A percentile compares a stretch with the other conserved stretches of the same genome.
Conservation (phyloP, 1,140 invertebrate genomes). For the Neoseiulus cucumeris region DNA sequence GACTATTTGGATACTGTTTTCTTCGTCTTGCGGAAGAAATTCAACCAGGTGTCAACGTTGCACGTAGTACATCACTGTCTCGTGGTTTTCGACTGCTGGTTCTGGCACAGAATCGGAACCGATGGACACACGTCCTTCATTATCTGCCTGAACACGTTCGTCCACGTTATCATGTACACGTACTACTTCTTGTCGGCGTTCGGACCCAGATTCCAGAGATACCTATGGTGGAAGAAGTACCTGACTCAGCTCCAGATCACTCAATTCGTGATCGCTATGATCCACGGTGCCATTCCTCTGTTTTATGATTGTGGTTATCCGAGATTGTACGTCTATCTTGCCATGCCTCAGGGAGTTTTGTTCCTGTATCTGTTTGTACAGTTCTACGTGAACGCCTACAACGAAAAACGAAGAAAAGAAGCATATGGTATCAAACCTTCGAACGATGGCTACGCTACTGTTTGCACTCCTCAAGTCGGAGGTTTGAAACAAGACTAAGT, state of each 20-base stretch:
- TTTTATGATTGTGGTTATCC: conserved; percentile 14
- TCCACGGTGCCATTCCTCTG: conserved; percentile 11
- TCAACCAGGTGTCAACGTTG: conserved; percentile 69
- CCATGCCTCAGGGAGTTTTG: conserved; percentile 12
- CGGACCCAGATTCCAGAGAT: conserved; percentile 33
- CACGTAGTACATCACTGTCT: conserved; percentile 70
- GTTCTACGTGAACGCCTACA: conserved; percentile 11
- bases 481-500: background rate
- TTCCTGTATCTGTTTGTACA: conserved; percentile 15
- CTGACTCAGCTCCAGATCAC: conserved; percentile 36
- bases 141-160: conserved; percentile 32
- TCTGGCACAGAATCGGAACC: conserved; percentile 10
- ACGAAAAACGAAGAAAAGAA: background rate
- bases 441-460: background rate
- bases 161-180: conserved; percentile 40
- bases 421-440: background rate
- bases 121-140: conserved; percentile 26
- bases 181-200: conserved; percentile 36
- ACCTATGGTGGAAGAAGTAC: conserved; percentile 40
- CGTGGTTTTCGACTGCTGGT: conserved; percentile 8
- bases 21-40: conserved; percentile 77
- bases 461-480: background rate
- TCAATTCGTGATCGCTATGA: conserved; percentile 15
- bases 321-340: conserved; percentile 10
- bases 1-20: conserved; percentile 30